Conservation (phyloP, 2,888 invertebrate species). For the Cantharis nigra region DNA sequence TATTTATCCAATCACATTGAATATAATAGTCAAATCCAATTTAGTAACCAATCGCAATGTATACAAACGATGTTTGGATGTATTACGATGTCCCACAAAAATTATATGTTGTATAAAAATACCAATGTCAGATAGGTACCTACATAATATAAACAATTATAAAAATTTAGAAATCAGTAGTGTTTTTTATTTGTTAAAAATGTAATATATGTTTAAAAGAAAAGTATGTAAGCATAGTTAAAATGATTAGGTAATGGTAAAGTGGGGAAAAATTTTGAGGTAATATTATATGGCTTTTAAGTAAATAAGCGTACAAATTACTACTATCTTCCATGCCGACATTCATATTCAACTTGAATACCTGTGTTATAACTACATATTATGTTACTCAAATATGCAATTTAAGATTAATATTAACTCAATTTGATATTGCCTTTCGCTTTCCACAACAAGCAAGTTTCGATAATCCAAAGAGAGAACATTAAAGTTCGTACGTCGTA, state of each 20-base stretch:
- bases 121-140: too few species aligned
- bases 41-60: too few species aligned
- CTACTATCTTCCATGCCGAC: slow-evolving; percentile 11
- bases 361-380: slow-evolving; percentile 28
- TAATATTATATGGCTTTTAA: background rate
- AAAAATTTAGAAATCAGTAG: too few species aligned
- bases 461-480: slow-evolving; percentile 11
- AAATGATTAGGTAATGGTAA: background rate
- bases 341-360: slow-evolving; percentile 26
- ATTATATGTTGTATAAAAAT: too few species aligned
- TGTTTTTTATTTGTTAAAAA: background rate
- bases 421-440: slow-evolving; percentile 5
- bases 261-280: background rate
- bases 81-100: too few species aligned
- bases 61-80: too few species aligned
- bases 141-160: too few species aligned
- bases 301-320: background rate
- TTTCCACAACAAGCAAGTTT: background rate
- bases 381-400: slow-evolving; percentile 30
- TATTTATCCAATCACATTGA: too few species aligned
- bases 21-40: too few species aligned
- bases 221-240: background rate
- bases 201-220: background rate
- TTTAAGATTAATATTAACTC: slow-evolving; percentile 21
- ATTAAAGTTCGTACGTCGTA: slow-evolving; percentile 14